Evolutionary conservation across 2,797 vertebrate species (phyloP).

Genomic region (Oryzias sinensis): DNA sequence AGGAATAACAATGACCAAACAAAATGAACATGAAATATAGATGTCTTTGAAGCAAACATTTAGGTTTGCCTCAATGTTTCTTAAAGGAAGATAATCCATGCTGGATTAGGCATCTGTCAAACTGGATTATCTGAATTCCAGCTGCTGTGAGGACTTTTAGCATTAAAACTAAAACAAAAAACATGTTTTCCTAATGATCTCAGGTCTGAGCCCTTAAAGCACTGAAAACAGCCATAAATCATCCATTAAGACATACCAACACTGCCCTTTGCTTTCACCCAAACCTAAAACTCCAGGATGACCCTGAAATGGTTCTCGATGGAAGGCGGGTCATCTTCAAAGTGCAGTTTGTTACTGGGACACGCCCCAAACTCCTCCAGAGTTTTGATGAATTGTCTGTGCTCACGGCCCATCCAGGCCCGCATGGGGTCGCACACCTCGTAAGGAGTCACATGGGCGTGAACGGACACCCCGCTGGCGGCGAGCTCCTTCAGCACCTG

Average conservation of each 20-base stretch:
- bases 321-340: slow-evolving; percentile 85
- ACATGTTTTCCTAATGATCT: slow-evolving; percentile 6
- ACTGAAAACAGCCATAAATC: slow-evolving; percentile 23
- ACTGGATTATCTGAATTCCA: no score
- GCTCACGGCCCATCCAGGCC: slow-evolving; percentile 95
- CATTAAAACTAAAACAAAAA: neutral
- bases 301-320: slow-evolving; percentile 96
- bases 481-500: slow-evolving; percentile 85
- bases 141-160: slow-evolving; percentile 9
- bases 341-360: slow-evolving; percentile 86
- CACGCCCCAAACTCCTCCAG: slow-evolving; percentile 85
- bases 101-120: neutral
- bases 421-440: slow-evolving; percentile 94
- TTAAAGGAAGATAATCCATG: no score
- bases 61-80: no score
- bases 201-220: slow-evolving; percentile 27
- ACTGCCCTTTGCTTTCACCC: neutral
- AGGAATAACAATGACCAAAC: no score
- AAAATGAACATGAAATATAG: no score
- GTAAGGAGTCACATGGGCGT: slow-evolving; percentile 93
- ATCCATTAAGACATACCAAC: slow-evolving; percentile 10
- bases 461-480: slow-evolving; percentile 81
- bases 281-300: slow-evolving; percentile 82
- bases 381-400: slow-evolving; percentile 84
- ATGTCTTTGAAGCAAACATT: no score